These are phyloP conservation scores for Lanius collurio DNA, from an alignment of 2,113 vertebrate species.

Conservation along the genomic window DNA sequence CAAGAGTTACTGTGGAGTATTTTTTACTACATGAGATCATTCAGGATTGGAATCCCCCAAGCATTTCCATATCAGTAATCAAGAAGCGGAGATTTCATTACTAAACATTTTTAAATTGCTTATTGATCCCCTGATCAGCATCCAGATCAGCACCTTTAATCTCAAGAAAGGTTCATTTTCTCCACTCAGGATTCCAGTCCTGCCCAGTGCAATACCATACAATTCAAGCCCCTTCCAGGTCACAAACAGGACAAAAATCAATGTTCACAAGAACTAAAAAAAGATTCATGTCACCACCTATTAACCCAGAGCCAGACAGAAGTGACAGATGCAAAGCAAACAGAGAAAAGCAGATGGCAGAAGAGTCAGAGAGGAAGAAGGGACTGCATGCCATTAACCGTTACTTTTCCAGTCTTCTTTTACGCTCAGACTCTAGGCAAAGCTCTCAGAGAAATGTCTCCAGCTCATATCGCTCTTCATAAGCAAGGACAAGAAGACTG, in stretches of 20 bases:
- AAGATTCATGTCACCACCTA: neutral
- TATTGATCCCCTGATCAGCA: neutral
- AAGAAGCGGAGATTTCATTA: neutral
- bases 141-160: neutral
- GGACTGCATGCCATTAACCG: constrained; percentile 86
- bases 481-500: constrained; percentile 81
- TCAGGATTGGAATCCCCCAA: neutral
- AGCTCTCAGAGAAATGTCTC: constrained; percentile 78
- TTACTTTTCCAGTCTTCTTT: constrained; percentile 87
- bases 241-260: neutral
- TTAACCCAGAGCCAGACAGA: constrained; percentile 41
- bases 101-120: neutral
- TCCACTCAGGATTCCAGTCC: neutral
- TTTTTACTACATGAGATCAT: neutral
- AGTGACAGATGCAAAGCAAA: constrained; percentile 64
- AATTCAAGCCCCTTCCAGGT: constrained; percentile 39
- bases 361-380: constrained; percentile 53
- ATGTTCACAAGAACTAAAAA: neutral
- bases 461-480: constrained; percentile 72
- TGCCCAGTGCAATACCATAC: neutral
- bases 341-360: constrained; percentile 70
- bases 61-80: neutral
- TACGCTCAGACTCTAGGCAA: constrained; percentile 71
- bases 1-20: neutral
- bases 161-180: neutral